Percentiles rank a stretch among this genome's conserved stretches.
phyloP scores from a whole-genome alignment of 2,888 invertebrate genomes.

The Apamea epomidion region DNA sequence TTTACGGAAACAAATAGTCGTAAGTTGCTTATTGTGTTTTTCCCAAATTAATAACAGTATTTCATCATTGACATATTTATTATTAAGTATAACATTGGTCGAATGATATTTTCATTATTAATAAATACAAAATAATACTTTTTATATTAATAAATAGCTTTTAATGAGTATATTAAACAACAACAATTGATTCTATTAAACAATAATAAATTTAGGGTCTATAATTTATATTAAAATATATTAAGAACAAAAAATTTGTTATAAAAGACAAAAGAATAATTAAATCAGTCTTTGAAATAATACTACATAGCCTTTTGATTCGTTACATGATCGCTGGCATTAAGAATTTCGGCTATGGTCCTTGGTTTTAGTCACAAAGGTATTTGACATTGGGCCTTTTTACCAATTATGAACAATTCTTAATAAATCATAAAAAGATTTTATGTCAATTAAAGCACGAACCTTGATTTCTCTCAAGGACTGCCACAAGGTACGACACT shows the following conservation, averaged over 20 bases:
- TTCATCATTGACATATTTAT: neutral
- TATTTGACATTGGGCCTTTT: neutral
- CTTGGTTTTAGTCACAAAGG: neutral
- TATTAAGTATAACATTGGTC: neutral
- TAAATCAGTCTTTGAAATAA: slow-evolving; percentile 49
- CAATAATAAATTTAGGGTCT: neutral
- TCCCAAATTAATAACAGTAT: neutral
- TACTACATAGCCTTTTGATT: slow-evolving; percentile 3
- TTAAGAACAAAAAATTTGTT: neutral
- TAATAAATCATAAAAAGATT: neutral
- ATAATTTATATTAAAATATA: neutral
- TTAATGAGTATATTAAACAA: too few relatives aligned
- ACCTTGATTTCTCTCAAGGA: neutral
- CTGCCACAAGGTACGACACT: slow-evolving; percentile 30
- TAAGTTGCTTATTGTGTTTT: neutral
- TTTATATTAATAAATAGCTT: neutral
- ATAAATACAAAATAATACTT: neutral
- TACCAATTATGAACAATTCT: neutral
- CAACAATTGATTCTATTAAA: too few relatives aligned
- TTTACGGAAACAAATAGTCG: neutral
- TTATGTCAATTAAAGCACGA: neutral
- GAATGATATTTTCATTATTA: neutral
- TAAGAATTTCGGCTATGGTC: neutral
- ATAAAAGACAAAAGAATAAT: neutral
- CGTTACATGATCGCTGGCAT: neutral